Evolutionary conservation across 2,113 vertebrate species (phyloP).

Genomic region (Polypterus bichir): DNA sequence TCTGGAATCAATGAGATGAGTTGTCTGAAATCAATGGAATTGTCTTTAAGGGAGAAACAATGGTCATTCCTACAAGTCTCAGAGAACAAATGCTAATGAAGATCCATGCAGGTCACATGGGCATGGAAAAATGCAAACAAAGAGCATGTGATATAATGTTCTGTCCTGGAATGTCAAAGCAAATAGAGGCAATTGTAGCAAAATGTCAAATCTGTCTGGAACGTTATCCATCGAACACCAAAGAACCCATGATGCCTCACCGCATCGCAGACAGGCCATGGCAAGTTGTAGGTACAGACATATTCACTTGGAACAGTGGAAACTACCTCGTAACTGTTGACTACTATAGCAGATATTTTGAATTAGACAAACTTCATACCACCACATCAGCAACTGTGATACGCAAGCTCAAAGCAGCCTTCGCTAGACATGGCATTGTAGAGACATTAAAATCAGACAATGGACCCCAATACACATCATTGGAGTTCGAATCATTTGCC

Average conservation of each 20-base stretch:
- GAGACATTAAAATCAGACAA: conserved; percentile 3
- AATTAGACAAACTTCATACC: no score
- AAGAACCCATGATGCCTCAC: conserved; percentile 3
- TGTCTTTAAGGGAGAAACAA: conserved; percentile 3
- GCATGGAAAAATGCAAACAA: conserved; percentile 8
- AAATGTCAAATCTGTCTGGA: no score
- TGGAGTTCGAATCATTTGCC: conserved; percentile 7
- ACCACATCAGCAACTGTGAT: neutral
- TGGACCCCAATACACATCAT: conserved; percentile 3
- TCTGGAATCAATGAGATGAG: conserved; percentile 8
- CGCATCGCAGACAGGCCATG: neutral
- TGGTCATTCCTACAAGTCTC: conserved; percentile 3
- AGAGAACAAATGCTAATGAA: neutral
- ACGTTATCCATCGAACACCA: neutral
- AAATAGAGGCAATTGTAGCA: neutral
- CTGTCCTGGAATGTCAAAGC: neutral
- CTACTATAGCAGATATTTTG: neutral
- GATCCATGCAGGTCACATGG: conserved; percentile 3
- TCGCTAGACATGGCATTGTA: neutral
- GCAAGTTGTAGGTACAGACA: neutral
- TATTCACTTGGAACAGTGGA: conserved; percentile 3
- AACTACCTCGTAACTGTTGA: neutral
- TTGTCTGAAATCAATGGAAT: conserved; percentile 5
- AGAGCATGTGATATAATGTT: neutral
- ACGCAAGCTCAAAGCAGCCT: neutral